These are phyloP conservation scores for Apomyelois bistriatella DNA, from an alignment of 2,888 invertebrate genomes.

Conservation along the genomic window DNA sequence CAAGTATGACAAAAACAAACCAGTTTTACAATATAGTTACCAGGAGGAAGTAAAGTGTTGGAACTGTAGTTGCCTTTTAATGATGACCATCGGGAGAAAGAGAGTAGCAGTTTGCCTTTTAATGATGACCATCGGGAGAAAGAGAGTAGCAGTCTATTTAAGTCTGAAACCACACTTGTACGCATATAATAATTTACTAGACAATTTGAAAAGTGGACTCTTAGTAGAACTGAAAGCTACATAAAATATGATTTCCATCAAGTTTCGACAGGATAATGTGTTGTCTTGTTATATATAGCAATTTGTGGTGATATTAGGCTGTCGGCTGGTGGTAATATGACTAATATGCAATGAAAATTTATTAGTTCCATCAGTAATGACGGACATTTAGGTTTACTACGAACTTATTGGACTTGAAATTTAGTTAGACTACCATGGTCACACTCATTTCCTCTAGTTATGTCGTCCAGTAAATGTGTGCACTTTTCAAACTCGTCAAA, in stretches of 20 bases:
- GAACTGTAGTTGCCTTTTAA: too few relatives aligned
- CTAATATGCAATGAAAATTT: slow-evolving; percentile 9
- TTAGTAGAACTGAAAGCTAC: slow-evolving; percentile 6
- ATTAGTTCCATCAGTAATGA: not conserved
- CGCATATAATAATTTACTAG: slow-evolving; percentile 12
- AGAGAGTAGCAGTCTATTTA: not conserved
- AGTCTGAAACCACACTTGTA: not conserved
- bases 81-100: not conserved
- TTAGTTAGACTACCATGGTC: too few relatives aligned
- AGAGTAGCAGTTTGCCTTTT: not conserved
- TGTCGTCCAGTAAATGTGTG: too few relatives aligned
- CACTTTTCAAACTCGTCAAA: too few relatives aligned
- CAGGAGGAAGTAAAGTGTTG: too few relatives aligned
- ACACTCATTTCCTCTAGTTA: too few relatives aligned
- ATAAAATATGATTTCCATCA: slow-evolving; percentile 16
- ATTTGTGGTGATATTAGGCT: not conserved
- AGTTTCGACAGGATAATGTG: slow-evolving; percentile 18
- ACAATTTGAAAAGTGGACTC: not conserved
- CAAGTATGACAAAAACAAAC: too few relatives aligned
- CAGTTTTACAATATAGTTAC: too few relatives aligned
- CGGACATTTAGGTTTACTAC: not conserved
- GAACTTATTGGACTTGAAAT: too few relatives aligned
- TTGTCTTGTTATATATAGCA: not conserved
- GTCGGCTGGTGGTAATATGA: not conserved
- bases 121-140: not conserved